Conservation (phyloP, 2,113 vertebrate species). For the Brienomyrus brachyistius region DNA sequence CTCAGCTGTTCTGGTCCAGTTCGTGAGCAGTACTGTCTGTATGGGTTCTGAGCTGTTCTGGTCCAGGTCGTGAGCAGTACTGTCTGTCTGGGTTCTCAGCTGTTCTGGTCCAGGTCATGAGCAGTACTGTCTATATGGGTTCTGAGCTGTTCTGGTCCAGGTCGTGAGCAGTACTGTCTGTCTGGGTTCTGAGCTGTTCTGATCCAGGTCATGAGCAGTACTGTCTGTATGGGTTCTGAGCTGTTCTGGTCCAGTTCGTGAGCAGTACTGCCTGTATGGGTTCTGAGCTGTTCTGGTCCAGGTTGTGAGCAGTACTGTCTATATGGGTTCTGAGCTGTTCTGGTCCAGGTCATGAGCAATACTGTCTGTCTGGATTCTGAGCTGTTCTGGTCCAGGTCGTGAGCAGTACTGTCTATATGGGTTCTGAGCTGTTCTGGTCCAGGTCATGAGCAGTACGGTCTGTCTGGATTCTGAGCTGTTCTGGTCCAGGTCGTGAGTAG, state of each 20-base stretch:
- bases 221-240: background rate
- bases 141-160: background rate
- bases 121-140: background rate
- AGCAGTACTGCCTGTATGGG: background rate
- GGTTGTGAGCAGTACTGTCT: too few relatives aligned
- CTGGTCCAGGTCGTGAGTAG: background rate
- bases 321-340: background rate
- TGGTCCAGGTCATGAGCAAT: background rate
- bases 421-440: background rate
- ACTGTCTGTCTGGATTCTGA: background rate
- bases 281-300: background rate
- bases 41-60: background rate
- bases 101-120: background rate
- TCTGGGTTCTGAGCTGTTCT: background rate
- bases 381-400: background rate
- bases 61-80: background rate
- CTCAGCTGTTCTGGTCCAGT: background rate
- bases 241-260: background rate
- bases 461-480: background rate
- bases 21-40: background rate
- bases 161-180: background rate
- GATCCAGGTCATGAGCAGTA: background rate
- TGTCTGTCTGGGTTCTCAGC: background rate
- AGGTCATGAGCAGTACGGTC: background rate
- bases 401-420: background rate